These are phyloP conservation scores for Grallaria varia DNA, from an alignment of 2,113 vertebrate genomes.

Conservation along the genomic window DNA sequence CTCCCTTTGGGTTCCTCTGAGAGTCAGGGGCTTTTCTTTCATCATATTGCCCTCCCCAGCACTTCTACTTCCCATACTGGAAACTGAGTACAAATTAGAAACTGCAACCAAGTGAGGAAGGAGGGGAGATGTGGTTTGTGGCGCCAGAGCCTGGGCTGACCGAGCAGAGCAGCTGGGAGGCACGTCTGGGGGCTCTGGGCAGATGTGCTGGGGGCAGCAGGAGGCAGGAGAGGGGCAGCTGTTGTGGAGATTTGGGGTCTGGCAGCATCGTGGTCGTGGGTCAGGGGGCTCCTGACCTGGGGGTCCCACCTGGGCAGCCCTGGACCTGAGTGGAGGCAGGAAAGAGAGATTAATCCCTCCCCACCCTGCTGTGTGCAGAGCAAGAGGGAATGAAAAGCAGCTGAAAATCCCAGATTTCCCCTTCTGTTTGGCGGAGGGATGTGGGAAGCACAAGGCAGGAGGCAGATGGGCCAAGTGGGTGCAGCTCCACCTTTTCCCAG, in stretches of 20 bases:
- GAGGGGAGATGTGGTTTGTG: background rate
- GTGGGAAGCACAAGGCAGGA: background rate
- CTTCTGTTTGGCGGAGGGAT: background rate
- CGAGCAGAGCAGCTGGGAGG: background rate
- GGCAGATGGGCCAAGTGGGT: accelerated
- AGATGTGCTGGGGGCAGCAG: background rate
- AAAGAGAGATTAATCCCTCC: slow-evolving; percentile 23
- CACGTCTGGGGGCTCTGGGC: background rate
- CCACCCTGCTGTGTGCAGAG: background rate
- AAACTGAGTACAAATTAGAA: background rate
- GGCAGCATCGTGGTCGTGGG: background rate
- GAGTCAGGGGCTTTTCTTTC: background rate
- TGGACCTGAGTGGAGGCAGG: background rate
- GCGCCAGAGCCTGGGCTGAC: background rate
- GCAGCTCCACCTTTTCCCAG: background rate
- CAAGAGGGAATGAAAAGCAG: slow-evolving; percentile 2
- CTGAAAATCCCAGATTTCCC: slow-evolving; percentile 47
- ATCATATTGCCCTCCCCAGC: background rate
- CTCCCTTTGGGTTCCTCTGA: background rate
- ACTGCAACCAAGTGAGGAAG: background rate
- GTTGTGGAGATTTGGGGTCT: background rate
- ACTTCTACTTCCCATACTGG: background rate
- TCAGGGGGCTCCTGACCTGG: background rate
- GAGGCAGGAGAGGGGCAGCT: background rate
- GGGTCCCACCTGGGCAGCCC: background rate